phyloP scores from a whole-genome alignment of 2,888 invertebrate species.

The Oscheius sp. region DNA sequence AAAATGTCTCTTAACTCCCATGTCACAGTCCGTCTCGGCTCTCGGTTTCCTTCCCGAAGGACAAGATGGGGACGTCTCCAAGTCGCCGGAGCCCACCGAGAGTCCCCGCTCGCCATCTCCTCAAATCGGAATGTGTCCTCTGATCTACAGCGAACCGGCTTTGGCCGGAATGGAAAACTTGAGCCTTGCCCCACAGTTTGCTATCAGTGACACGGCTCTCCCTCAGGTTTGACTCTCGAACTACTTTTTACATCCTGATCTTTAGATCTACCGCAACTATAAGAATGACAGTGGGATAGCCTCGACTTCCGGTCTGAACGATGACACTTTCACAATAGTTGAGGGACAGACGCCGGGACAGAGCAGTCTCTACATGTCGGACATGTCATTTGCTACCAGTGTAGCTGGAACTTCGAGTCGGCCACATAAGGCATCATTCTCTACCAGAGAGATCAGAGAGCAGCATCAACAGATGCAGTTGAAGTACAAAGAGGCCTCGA shows the following conservation, averaged over 20 bases:
- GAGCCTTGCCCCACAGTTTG: slow-evolving; percentile 28
- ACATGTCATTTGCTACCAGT: slow-evolving; percentile 37
- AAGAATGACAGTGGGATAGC: slow-evolving; percentile 38
- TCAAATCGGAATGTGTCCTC: slow-evolving; percentile 35
- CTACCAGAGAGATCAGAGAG: slow-evolving; percentile 68
- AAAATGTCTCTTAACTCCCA: slow-evolving; percentile 56
- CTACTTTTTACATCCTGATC: neutral
- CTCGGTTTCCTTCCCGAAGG: neutral
- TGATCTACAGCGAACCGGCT: slow-evolving; percentile 41
- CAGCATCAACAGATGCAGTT: slow-evolving; percentile 70
- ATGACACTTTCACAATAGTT: slow-evolving; percentile 14
- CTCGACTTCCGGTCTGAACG: slow-evolving; percentile 26
- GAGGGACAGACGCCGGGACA: slow-evolving; percentile 24
- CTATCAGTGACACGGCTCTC: slow-evolving; percentile 40
- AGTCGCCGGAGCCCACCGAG: slow-evolving; percentile 31
- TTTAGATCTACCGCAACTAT: slow-evolving; percentile 27
- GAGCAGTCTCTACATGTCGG: slow-evolving; percentile 39
- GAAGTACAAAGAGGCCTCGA: slow-evolving; percentile 62
- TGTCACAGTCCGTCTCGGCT: slow-evolving; percentile 30
- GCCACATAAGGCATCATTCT: slow-evolving; percentile 60
- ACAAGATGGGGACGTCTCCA: neutral
- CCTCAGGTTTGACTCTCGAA: slow-evolving; percentile 22
- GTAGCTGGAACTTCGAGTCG: slow-evolving; percentile 25
- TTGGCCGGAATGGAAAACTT: slow-evolving; percentile 29
- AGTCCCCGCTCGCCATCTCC: slow-evolving; percentile 36